Base-by-base conservation (phyloP, 2,113 vertebrate genomes). In the Lutjanus erythropterus region DNA sequence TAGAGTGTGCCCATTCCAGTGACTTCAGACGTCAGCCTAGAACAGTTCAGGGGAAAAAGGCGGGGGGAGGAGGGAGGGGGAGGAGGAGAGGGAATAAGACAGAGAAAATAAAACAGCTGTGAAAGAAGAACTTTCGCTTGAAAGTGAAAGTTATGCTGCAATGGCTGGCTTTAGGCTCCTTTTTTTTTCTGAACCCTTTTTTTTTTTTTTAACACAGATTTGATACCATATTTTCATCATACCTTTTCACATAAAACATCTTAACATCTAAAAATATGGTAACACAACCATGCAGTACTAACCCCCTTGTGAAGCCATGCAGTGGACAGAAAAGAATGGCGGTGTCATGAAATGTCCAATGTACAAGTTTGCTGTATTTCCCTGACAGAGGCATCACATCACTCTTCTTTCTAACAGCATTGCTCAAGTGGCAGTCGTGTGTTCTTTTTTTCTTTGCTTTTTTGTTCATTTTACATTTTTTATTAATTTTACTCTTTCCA, bases 21-120 rank as follows among this genome's bases (percentile, higher is more conserved):
- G 96, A 99, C 97, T 96, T 99, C 98, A 89, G 98, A 98, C 80
- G 97, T 99, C 96, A 99, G 97, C 97, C 97, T 98, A 95, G 90
- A 97, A 96, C 84, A 96, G 91, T 95, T 83, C 86, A 94, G 78
- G 84, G 68, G 44, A 66, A 64, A 73, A 3, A 89, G 82, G 89
- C 79, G 80, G 31, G 19, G 23, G 25, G 42, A 69, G 6, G 2
- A 15, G 59, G 2, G 15, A 65, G 44, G 19, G 39, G 74, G 21
- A 39, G 66, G 5, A 1, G 5, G 1, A 76, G 88, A 11, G 72
- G 88, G 74, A 69, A n/a, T n/a, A n/a, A 90, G 61, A 94, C 91
- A 95, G 90, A 95, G 91, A 95, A 94, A 89, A 90, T 84, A 87
- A 92, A 92, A 91, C 80, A 92, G 88, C 76, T 92, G 87, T 90